phyloP scores from a whole-genome alignment of 2,888 invertebrate species.

The Lasioglossum lativentre region DNA sequence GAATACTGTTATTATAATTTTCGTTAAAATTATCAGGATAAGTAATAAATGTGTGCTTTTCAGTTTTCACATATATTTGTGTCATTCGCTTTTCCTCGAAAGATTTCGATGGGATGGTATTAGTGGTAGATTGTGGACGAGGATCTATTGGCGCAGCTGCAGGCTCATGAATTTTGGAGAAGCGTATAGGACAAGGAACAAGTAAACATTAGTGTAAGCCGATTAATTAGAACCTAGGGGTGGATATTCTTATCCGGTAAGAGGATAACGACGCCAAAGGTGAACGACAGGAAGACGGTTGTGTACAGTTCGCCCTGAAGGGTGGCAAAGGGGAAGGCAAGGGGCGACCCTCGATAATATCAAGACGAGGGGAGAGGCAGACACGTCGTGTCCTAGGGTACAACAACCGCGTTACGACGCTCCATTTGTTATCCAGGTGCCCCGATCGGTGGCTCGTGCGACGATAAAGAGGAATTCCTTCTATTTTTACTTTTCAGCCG shows the following conservation, averaged over 20 bases:
- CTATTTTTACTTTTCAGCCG: not conserved
- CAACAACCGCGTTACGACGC: slow-evolving; percentile 50
- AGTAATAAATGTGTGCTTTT: too few relatives aligned
- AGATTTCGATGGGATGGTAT: too few relatives aligned
- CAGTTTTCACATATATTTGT: too few relatives aligned
- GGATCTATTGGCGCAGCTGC: too few relatives aligned
- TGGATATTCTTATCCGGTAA: not conserved
- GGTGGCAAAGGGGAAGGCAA: not conserved
- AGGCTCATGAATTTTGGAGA: not conserved
- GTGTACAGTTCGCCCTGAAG: slow-evolving; percentile 22
- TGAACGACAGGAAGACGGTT: slow-evolving; percentile 37
- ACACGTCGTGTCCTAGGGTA: slow-evolving; percentile 41
- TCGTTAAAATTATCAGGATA: too few relatives aligned
- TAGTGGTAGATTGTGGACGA: too few relatives aligned
- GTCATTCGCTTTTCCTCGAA: too few relatives aligned
- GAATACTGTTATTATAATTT: not conserved
- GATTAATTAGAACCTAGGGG: slow-evolving; percentile 7
- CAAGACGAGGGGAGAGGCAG: slow-evolving; percentile 3
- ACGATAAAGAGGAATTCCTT: slow-evolving; percentile 23
- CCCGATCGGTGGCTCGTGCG: slow-evolving; percentile 33
- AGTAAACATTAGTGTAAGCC: not conserved
- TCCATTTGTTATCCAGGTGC: slow-evolving; percentile 58
- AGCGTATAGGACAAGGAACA: not conserved
- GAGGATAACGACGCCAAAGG: slow-evolving; percentile 35
- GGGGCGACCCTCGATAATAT: slow-evolving; percentile 17